These are phyloP conservation scores for Garra rufa DNA, from an alignment of 2,113 vertebrate species.

Conservation along the genomic window DNA sequence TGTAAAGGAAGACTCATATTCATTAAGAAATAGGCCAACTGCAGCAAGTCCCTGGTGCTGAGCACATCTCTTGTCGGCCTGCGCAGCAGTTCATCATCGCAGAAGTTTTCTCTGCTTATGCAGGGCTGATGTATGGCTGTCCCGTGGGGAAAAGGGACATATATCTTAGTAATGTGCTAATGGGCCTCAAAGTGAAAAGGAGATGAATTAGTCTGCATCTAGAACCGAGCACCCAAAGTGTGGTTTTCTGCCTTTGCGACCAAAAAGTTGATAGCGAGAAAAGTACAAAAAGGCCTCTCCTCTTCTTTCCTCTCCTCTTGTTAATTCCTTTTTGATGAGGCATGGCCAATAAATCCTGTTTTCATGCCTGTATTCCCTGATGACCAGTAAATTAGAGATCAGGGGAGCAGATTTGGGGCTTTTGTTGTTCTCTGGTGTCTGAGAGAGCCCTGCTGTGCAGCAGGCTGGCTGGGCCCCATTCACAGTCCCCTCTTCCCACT, in stretches of 20 bases:
- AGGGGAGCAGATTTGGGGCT: constrained; percentile 86
- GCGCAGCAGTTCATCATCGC: constrained; percentile 78
- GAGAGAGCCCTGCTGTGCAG: constrained; percentile 71
- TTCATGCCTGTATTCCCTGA: constrained; percentile 81
- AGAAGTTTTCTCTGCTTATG: constrained; percentile 70
- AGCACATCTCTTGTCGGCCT: constrained; percentile 14
- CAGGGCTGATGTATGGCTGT: constrained; percentile 85
- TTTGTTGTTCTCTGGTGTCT: constrained; percentile 73
- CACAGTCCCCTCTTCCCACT: constrained; percentile 53
- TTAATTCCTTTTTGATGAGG: constrained; percentile 86
- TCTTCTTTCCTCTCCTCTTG: constrained; percentile 54
- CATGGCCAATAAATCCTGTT: constrained; percentile 91
- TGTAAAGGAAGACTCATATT: constrained; percentile 13
- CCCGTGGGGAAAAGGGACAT: constrained; percentile 79
- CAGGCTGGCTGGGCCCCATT: constrained; percentile 65
- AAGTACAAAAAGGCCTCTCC: not conserved
- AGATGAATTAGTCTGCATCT: constrained; percentile 72
- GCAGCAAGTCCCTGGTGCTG: constrained; percentile 34
- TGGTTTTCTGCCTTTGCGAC: not conserved
- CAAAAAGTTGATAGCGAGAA: constrained; percentile 20
- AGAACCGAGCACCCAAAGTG: not conserved
- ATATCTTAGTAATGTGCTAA: constrained; percentile 87
- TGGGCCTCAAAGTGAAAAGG: constrained; percentile 80
- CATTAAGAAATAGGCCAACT: constrained; percentile 42
- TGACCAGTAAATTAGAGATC: constrained; percentile 89